These are phyloP conservation scores for Psittacula echo DNA, from an alignment of 2,797 vertebrate genomes.

Conservation along the genomic window DNA sequence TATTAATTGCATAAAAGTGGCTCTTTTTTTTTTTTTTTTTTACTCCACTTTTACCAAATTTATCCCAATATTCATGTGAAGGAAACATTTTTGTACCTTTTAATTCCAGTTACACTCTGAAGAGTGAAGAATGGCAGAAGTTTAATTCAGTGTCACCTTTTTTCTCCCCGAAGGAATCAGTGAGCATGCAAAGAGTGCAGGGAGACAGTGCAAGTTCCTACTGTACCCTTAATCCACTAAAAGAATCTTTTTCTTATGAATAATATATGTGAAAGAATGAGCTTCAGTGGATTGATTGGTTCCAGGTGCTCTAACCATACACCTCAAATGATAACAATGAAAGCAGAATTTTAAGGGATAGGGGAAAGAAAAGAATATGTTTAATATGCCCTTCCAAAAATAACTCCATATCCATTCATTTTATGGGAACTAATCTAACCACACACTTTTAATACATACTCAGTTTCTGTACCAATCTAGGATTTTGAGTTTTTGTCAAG, in stretches of 20 bases:
- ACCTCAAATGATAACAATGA: neutral
- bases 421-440: neutral
- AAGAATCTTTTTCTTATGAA: slow-evolving; percentile 14
- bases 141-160: neutral
- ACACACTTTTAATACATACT: neutral
- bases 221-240: neutral
- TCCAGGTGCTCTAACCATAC: neutral
- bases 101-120: neutral
- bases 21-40: neutral
- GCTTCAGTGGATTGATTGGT: neutral
- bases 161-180: neutral
- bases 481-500: neutral
- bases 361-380: slow-evolving; percentile 1
- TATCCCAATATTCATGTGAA: neutral
- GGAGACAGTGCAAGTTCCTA: neutral
- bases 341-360: neutral
- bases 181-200: neutral
- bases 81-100: neutral
- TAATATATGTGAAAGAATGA: slow-evolving; percentile 20
- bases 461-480: neutral
- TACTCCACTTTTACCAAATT: neutral
- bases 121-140: neutral
- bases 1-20: neutral
- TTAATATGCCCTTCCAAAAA: neutral
- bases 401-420: slow-evolving; percentile 18